phyloP scores from a whole-genome alignment of 2,888 invertebrate species.

The Tiliacea citrago region DNA sequence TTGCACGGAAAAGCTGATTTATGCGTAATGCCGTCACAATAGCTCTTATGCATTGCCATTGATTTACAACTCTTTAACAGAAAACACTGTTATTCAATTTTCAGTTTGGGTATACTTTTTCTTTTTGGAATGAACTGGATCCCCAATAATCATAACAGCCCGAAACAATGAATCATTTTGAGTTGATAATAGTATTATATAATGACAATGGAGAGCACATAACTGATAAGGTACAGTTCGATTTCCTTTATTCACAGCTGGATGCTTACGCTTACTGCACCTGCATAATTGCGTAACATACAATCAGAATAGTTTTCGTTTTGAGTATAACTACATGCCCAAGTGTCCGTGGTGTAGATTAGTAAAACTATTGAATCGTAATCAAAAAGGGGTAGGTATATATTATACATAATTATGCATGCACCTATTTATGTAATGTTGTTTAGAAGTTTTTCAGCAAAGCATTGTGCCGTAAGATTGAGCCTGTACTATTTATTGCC shows the following conservation, averaged over 20 bases:
- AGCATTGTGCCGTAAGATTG: conserved; percentile 64
- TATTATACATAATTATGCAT: background rate
- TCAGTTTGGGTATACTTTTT: conserved; percentile 1
- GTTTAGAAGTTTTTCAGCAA: conserved; percentile 46
- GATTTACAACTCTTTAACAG: conserved; percentile 41
- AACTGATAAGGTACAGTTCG: background rate
- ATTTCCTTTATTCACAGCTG: background rate
- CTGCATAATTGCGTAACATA: background rate
- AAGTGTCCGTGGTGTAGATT: background rate
- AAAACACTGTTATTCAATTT: conserved; percentile 55
- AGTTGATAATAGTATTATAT: conserved; percentile 2
- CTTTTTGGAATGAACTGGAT: conserved; percentile 19
- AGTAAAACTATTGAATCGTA: background rate
- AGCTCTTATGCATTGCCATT: conserved; percentile 49
- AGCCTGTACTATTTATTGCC: conserved; percentile 53
- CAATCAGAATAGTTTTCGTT: conserved; percentile 7
- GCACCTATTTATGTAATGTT: conserved; percentile 53
- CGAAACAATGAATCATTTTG: conserved; percentile 25
- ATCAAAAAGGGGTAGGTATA: background rate
- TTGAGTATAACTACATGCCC: background rate
- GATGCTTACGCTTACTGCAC: background rate
- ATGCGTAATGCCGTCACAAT: conserved; percentile 68
- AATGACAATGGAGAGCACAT: conserved; percentile 12
- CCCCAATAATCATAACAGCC: conserved; percentile 1
- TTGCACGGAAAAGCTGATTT: conserved; percentile 58